These are phyloP conservation scores for Todus mexicanus DNA, from an alignment of 2,797 vertebrate species.

Conservation along the genomic window DNA sequence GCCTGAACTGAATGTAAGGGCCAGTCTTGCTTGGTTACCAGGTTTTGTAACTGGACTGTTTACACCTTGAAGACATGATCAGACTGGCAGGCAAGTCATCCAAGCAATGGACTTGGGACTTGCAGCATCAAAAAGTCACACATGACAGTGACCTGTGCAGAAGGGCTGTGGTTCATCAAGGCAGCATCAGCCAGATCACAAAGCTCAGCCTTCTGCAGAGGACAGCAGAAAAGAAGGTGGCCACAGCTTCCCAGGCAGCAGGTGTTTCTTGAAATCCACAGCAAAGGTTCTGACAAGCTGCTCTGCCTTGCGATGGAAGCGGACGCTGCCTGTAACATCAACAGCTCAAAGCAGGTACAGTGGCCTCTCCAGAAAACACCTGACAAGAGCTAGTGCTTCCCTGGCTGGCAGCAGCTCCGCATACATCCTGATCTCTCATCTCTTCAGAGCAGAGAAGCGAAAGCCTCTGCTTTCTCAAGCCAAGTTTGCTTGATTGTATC, in stretches of 20 bases:
- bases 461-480: background rate
- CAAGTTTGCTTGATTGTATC: background rate
- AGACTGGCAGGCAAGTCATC: background rate
- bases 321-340: background rate
- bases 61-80: background rate
- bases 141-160: background rate
- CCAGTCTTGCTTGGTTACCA: background rate
- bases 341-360: background rate
- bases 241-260: background rate
- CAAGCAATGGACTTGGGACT: background rate
- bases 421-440: background rate
- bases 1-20: accelerated
- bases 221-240: background rate
- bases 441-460: background rate
- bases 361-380: background rate
- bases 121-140: background rate
- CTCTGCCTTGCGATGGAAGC: background rate
- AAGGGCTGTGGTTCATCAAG: background rate
- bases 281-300: background rate
- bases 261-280: background rate
- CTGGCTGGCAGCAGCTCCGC: background rate
- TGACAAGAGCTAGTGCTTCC: background rate
- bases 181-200: background rate
- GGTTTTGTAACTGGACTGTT: background rate
- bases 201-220: background rate